phyloP scores from a whole-genome alignment of 2,888 invertebrate species.

The Achlya flavicornis region DNA sequence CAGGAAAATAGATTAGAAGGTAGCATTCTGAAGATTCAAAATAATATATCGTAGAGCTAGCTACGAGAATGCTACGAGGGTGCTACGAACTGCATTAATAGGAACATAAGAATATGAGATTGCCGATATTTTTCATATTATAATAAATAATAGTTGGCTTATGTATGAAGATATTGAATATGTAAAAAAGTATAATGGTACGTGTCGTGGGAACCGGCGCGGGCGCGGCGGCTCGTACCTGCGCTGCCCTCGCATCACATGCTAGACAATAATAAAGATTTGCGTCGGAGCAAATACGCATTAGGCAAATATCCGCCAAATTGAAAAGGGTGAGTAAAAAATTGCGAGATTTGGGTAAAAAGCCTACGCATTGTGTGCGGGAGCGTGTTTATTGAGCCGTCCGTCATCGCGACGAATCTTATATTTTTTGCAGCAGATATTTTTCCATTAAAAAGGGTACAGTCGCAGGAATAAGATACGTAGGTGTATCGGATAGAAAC shows the following conservation, averaged over 20 bases:
- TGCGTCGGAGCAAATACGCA: constrained; percentile 33
- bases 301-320: constrained; percentile 50
- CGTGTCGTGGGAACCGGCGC: constrained; percentile 21
- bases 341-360: constrained; percentile 26
- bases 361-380: constrained; percentile 35
- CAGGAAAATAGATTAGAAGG: background rate
- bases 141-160: background rate
- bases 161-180: background rate
- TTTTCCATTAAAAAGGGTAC: constrained; percentile 52
- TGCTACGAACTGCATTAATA: constrained; percentile 25
- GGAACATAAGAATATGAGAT: background rate
- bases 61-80: constrained; percentile 37
- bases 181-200: constrained; percentile 2
- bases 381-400: constrained; percentile 11
- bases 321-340: constrained; percentile 39
- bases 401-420: constrained; percentile 43
- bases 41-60: constrained; percentile 15
- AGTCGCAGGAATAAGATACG: constrained; percentile 44
- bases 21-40: background rate
- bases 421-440: constrained; percentile 40
- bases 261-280: constrained; percentile 50
- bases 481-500: constrained; percentile 35
- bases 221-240: constrained; percentile 33
- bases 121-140: background rate
- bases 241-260: constrained; percentile 31